Conservation (phyloP, 2,888 invertebrate genomes). For the Aplocera efformata region DNA sequence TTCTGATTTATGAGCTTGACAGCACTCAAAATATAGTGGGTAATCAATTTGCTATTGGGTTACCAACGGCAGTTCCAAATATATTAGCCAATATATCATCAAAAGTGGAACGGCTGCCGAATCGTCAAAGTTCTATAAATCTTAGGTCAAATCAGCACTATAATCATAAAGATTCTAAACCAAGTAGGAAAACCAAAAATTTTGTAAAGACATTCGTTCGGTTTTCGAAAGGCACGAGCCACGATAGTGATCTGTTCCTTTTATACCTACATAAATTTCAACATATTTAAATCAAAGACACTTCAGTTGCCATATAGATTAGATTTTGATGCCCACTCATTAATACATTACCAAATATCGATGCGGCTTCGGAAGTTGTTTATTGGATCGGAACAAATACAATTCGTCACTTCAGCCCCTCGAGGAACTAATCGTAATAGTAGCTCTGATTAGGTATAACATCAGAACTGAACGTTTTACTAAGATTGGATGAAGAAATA, state of each 20-base stretch:
- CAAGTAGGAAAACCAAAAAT: not conserved
- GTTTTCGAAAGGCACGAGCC: not conserved
- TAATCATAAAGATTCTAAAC: not conserved
- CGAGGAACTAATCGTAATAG: not conserved
- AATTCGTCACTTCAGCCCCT: slow-evolving; percentile 7
- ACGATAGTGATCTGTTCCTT: slow-evolving; percentile 16
- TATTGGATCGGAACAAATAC: slow-evolving; percentile 7
- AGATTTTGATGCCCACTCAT: slow-evolving; percentile 19
- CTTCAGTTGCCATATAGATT: slow-evolving; percentile 22
- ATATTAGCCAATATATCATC: slow-evolving; percentile 1
- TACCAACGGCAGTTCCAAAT: slow-evolving; percentile 7
- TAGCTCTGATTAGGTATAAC: too few species aligned
- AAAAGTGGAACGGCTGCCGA: slow-evolving; percentile 4
- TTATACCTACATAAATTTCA: slow-evolving; percentile 18
- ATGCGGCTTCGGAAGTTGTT: slow-evolving; percentile 9
- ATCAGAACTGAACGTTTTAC: too few species aligned
- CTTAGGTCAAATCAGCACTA: slow-evolving; percentile 1
- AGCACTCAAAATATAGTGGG: slow-evolving; percentile 1
- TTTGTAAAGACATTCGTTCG: too few species aligned
- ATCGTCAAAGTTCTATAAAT: slow-evolving; percentile 11
- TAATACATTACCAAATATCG: slow-evolving; percentile 16
- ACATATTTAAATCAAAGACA: slow-evolving; percentile 25
- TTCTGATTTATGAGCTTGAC: not conserved
- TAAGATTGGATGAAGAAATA: too few species aligned
- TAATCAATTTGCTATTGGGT: slow-evolving; percentile 4